Evolutionary conservation across 2,888 invertebrate species (phyloP).

Genomic region (Petrolisthes manimaculis): DNA sequence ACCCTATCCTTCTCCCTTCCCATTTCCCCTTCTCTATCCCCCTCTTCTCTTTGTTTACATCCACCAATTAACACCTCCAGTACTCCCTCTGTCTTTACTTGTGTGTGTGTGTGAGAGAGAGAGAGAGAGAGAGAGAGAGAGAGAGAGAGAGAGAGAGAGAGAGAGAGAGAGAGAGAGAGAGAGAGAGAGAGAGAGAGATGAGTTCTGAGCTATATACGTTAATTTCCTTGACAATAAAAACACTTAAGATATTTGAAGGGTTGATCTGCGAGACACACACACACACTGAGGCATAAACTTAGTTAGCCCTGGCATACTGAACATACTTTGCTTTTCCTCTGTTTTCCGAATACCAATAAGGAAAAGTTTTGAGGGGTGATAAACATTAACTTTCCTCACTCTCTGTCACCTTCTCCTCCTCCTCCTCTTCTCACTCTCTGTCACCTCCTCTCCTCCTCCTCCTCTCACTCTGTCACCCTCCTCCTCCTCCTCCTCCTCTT

Average conservation of each 20-base stretch:
- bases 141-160: conserved; percentile 13
- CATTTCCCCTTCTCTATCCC: neutral
- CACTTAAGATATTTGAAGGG: neutral
- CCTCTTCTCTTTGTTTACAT: neutral
- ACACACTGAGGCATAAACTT: neutral
- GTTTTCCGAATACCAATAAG: no score
- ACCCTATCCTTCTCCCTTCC: neutral
- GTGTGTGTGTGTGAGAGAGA: neutral
- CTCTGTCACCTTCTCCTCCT: neutral
- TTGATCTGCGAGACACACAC: neutral
- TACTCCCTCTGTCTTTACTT: conserved; percentile 23
- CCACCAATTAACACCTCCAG: neutral
- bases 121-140: neutral
- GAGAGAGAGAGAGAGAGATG: conserved; percentile 4
- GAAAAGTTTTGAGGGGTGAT: no score
- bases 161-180: conserved; percentile 26
- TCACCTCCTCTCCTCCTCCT: no score
- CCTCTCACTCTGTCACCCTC: neutral
- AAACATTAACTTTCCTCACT: neutral
- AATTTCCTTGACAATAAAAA: neutral
- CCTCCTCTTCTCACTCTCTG: neutral
- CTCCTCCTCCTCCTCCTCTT: neutral
- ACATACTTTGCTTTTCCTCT: neutral
- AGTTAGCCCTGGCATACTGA: neutral
- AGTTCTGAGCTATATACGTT: neutral